These are phyloP conservation scores for Pristionchus exspectatus DNA, from an alignment of 2,888 invertebrate species.

Conservation along the genomic window DNA sequence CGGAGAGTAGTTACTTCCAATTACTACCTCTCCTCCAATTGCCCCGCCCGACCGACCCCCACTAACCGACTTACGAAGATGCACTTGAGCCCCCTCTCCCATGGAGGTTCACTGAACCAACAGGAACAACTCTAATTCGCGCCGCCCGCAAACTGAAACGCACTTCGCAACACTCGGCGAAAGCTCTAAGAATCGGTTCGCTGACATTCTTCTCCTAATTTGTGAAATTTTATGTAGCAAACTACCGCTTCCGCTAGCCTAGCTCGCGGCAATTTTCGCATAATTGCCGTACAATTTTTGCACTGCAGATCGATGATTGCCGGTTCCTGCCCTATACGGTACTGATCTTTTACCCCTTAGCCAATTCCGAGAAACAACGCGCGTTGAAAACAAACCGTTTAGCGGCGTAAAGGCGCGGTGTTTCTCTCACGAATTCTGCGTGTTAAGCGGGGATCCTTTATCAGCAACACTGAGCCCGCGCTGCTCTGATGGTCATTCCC, in stretches of 20 bases:
- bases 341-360: background rate
- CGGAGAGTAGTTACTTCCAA: background rate
- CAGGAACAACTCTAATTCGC: background rate
- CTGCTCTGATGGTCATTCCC: background rate
- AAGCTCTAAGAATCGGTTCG: background rate
- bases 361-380: background rate
- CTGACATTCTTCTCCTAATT: background rate
- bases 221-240: background rate
- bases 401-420: background rate
- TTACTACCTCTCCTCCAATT: background rate
- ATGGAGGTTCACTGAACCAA: background rate
- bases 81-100: background rate
- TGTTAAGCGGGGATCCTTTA: background rate
- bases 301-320: background rate
- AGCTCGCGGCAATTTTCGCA: background rate
- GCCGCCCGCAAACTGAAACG: background rate
- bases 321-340: background rate
- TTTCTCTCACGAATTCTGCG: background rate
- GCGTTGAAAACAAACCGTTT: background rate
- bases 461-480: background rate
- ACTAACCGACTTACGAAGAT: background rate
- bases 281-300: background rate
- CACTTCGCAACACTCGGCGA: background rate
- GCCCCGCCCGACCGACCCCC: background rate
- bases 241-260: background rate